Conservation (phyloP, 2,113 vertebrate genomes). For the Clinocottus analis region DNA sequence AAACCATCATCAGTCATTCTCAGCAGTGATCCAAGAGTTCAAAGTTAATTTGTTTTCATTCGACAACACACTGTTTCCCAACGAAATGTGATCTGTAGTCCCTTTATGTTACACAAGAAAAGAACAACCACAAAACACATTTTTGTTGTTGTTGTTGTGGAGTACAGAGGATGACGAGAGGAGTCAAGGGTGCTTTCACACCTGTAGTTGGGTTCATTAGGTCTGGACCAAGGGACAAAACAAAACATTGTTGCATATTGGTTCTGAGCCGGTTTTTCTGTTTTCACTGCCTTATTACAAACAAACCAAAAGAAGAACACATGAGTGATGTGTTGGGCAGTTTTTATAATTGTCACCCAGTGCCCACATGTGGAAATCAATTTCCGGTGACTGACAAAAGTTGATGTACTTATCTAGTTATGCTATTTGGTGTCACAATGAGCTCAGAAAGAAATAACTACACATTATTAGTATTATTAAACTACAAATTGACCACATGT, state of each 20-base stretch:
- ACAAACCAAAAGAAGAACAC: background rate
- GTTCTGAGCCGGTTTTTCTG: background rate
- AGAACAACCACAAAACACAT: background rate
- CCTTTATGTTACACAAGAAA: background rate
- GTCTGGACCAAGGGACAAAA: background rate
- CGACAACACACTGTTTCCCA: background rate
- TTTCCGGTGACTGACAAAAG: background rate
- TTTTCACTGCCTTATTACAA: background rate
- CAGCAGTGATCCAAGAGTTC: background rate
- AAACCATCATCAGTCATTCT: constrained; percentile 3
- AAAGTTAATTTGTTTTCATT: background rate
- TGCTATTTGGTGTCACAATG: background rate
- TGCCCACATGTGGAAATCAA: background rate
- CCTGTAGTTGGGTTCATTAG: background rate
- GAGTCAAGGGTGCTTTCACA: background rate
- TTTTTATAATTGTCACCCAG: background rate
- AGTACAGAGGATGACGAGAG: background rate
- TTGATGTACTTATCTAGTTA: background rate
- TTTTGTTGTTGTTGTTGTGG: background rate
- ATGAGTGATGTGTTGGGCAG: background rate
- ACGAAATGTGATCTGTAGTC: background rate
- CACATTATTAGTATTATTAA: background rate
- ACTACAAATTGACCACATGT: background rate
- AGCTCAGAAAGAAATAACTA: background rate
- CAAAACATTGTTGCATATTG: background rate